These are phyloP conservation scores for Hoplostethus mediterraneus DNA, from an alignment of 2,797 vertebrate species.

Conservation along the genomic window DNA sequence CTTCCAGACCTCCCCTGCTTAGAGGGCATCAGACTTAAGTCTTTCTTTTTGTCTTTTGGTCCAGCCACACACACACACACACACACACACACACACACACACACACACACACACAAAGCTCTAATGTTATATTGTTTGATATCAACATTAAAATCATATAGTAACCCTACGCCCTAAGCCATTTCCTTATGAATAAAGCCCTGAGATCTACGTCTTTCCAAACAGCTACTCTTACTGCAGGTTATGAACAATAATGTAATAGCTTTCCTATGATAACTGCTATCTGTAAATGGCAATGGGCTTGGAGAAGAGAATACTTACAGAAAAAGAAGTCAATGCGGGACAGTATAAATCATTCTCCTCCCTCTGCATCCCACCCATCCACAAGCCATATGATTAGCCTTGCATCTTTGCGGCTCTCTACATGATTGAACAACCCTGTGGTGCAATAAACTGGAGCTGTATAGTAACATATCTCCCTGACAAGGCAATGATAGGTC, in stretches of 20 bases:
- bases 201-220: background rate
- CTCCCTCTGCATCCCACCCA: constrained; percentile 15
- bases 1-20: too few relatives aligned
- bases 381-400: constrained; percentile 58
- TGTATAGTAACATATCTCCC: constrained; percentile 67
- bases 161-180: background rate
- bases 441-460: constrained; percentile 66
- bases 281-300: constrained; percentile 33
- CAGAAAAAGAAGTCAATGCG: constrained; percentile 17
- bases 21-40: too few relatives aligned
- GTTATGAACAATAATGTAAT: constrained; percentile 28
- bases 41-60: too few relatives aligned
- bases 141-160: constrained; percentile 8
- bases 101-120: background rate
- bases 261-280: constrained; percentile 26
- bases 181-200: background rate
- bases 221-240: constrained; percentile 13
- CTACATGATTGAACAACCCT: constrained; percentile 70
- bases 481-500: constrained; percentile 79
- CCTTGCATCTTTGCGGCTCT: constrained; percentile 63
- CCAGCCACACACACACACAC: background rate
- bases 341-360: constrained; percentile 34
- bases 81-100: background rate
- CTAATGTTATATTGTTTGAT: background rate
- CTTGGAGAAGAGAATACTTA: constrained; percentile 27